These are phyloP conservation scores for Blennius ocellaris DNA, from an alignment of 2,113 vertebrate species.

Conservation along the genomic window DNA sequence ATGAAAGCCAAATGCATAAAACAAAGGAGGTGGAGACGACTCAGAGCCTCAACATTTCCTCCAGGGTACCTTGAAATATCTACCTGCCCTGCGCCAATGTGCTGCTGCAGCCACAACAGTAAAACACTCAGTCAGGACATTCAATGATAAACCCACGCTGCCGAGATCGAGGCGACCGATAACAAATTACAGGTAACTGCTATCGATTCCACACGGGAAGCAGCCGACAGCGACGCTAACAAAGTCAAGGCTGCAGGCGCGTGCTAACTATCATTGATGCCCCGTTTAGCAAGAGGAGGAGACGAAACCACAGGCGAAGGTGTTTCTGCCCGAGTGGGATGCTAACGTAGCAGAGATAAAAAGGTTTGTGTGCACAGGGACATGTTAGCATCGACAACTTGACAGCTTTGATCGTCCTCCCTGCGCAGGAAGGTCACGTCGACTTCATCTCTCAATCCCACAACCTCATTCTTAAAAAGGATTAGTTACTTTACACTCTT, in stretches of 20 bases:
- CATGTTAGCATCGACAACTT: background rate
- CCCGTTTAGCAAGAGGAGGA: conserved; percentile 3
- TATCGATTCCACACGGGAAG: conserved; percentile 12
- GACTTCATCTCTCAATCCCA: too few relatives aligned
- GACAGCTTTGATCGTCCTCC: too few relatives aligned
- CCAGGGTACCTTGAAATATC: too few relatives aligned
- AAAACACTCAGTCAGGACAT: conserved; percentile 3
- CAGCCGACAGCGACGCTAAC: conserved; percentile 7
- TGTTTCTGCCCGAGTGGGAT: conserved; percentile 13
- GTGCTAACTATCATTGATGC: conserved; percentile 45
- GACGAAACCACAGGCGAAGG: background rate
- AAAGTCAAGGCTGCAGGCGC: conserved; percentile 44
- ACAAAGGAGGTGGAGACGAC: too few relatives aligned
- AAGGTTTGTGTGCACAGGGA: conserved; percentile 1
- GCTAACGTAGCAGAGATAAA: conserved; percentile 3
- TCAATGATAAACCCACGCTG: conserved; percentile 1
- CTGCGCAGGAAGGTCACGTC: too few relatives aligned
- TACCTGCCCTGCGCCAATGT: background rate
- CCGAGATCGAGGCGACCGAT: conserved; percentile 8
- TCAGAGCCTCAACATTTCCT: too few relatives aligned
- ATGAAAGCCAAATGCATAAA: too few relatives aligned
- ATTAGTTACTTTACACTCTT: too few relatives aligned
- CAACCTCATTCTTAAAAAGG: too few relatives aligned
- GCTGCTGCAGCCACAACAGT: background rate
- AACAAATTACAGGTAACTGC: conserved; percentile 33